A percentile compares a stretch with the other conserved stretches of the same genome.
These are phyloP conservation scores for Capitella teleta DNA, from an alignment of 1,140 invertebrate genomes.

Conservation along the genomic window DNA sequence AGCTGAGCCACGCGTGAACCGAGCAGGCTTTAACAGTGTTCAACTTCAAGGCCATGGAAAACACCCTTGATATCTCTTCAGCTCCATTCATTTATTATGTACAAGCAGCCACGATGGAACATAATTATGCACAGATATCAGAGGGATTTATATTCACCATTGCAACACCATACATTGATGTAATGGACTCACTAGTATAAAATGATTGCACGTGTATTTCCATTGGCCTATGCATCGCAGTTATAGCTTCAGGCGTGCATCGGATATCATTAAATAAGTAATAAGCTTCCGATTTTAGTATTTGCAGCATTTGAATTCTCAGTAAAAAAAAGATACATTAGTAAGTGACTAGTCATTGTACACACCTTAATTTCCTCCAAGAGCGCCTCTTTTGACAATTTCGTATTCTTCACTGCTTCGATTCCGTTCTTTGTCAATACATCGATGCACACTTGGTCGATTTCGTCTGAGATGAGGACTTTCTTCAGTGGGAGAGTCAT, in stretches of 20 bases:
- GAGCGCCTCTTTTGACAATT: conserved; percentile 70
- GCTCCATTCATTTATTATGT: no score
- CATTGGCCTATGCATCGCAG: neutral
- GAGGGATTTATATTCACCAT: no score
- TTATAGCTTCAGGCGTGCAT: neutral
- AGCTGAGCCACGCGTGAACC: no score
- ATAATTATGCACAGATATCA: no score
- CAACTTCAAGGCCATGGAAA: no score
- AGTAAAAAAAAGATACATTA: neutral
- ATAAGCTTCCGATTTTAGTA: neutral
- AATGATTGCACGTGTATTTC: neutral
- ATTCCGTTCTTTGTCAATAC: conserved; percentile 67
- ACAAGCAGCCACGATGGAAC: no score
- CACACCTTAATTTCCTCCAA: conserved; percentile 73
- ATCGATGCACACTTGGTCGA: conserved; percentile 71
- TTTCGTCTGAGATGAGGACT: conserved; percentile 84
- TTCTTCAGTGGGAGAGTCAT: conserved; percentile 41
- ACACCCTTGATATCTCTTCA: no score
- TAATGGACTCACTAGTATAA: neutral
- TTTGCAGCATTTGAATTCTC: neutral
- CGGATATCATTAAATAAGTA: neutral
- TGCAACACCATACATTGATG: no score
- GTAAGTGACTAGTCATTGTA: conserved; percentile 10
- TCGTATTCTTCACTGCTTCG: conserved; percentile 66
- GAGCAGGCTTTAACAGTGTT: no score